phyloP scores from a whole-genome alignment of 2,888 invertebrate genomes.

The Drosophila prolongata region DNA sequence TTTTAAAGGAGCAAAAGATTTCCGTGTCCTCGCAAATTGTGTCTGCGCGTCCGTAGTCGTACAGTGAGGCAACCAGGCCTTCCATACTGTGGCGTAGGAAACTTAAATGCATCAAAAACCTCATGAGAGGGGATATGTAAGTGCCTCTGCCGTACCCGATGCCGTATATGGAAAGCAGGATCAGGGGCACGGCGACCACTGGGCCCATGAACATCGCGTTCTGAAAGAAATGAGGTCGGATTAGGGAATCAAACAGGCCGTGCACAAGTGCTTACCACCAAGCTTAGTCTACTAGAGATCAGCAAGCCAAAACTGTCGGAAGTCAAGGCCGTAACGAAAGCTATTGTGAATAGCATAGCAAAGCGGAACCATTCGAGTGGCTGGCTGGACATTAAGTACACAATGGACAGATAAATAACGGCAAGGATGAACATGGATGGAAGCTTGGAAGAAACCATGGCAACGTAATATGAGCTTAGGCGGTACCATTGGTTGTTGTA shows the following conservation, averaged over 20 bases:
- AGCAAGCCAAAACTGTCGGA: constrained; percentile 92
- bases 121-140: constrained; percentile 89
- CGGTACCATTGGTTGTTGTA: constrained; percentile 95
- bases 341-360: constrained; percentile 89
- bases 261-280: constrained; percentile 88
- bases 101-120: constrained; percentile 92
- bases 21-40: constrained; percentile 90
- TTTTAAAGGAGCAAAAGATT: constrained; percentile 90
- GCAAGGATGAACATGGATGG: constrained; percentile 90
- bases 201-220: constrained; percentile 96
- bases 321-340: constrained; percentile 89
- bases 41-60: constrained; percentile 89
- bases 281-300: constrained; percentile 90
- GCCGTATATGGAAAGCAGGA: constrained; percentile 94
- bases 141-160: constrained; percentile 92
- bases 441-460: constrained; percentile 89
- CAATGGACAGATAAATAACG: constrained; percentile 88
- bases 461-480: constrained; percentile 91
- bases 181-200: constrained; percentile 92
- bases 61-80: constrained; percentile 91
- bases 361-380: constrained; percentile 89
- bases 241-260: background rate
- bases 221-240: constrained; percentile 84
- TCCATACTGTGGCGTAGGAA: constrained; percentile 93
- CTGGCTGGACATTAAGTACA: constrained; percentile 91